Evolutionary conservation across 2,113 vertebrate genomes (phyloP), one percentile per base, ranked within the genome.

Genomic region (Phrynosoma platyrhinos): DNA sequence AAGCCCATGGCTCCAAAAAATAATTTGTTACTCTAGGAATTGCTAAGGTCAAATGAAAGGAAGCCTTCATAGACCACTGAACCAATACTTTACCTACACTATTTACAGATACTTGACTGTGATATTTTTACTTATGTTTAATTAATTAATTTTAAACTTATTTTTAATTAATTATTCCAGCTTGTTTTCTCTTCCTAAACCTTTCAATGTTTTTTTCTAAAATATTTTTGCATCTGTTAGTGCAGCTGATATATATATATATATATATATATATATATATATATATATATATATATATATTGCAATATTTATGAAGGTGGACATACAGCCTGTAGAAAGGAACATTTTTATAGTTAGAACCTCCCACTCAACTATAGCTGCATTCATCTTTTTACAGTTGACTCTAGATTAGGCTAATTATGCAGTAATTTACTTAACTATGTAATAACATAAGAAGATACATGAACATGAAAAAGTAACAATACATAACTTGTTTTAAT

Each of bases 281-380:
- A 36, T 36, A 36, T 36, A 36, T 36, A 36, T 36, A 36, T 36
- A 36, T 36, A 36, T 36, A 36, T 36, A 36, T 36, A 18, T 2
- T 62, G 95, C 95, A 97, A 97, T 90, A 94, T 96, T 96, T 90
- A 95, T 94, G 96, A 97, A 97, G 96, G 96, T 97, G 96, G 96
- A 96, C 96, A 96, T 96, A 92, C 96, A 97, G 96, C 96, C 96
- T 96, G 95, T 96, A 95, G 95, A 96, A 96, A 97, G 92, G 93
- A 95, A 95, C 95, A 96, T 96, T 97, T 92, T 95, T 96, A 96
- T 96, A 95, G 95, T 96, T 96, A 97, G 95, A 96, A 92, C 92
- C 94, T 96, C 95, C 93, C 94, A 0, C 85, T 95, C 95, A 92
- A 95, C 91, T 96, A 96, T 95, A 95, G 95, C 94, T 92, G 91